Conservation (phyloP, 2,113 vertebrate species). For the Pelecanus crispus region DNA sequence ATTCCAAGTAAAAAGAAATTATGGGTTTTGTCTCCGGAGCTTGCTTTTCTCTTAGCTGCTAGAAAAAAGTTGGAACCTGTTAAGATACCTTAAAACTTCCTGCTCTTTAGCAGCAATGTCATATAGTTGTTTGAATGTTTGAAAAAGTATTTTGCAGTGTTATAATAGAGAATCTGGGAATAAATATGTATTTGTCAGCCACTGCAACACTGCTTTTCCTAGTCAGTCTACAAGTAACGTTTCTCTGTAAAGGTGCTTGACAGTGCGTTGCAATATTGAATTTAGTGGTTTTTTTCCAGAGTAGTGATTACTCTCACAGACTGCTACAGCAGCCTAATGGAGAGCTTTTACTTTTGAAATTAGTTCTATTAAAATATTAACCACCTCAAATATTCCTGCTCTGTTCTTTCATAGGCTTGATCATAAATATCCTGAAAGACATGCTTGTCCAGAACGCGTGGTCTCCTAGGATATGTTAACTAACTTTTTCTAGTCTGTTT, state of each 20-base stretch:
- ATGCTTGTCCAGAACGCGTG: background rate
- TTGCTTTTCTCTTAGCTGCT: background rate
- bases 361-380: background rate
- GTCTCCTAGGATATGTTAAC: background rate
- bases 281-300: background rate
- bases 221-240: background rate
- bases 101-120: background rate
- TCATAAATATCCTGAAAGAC: background rate
- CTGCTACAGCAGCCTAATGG: background rate
- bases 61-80: background rate
- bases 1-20: background rate
- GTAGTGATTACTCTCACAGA: background rate
- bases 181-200: background rate
- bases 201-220: background rate
- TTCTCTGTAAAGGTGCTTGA: background rate
- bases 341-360: background rate
- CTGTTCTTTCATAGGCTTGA: background rate
- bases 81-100: background rate
- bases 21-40: background rate
- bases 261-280: background rate
- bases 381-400: background rate
- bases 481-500: background rate
- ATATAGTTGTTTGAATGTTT: background rate
- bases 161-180: background rate
- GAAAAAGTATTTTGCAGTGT: background rate